These are phyloP conservation scores for Sinhomidia bicolor DNA, from an alignment of 2,888 invertebrate genomes.

Conservation along the genomic window DNA sequence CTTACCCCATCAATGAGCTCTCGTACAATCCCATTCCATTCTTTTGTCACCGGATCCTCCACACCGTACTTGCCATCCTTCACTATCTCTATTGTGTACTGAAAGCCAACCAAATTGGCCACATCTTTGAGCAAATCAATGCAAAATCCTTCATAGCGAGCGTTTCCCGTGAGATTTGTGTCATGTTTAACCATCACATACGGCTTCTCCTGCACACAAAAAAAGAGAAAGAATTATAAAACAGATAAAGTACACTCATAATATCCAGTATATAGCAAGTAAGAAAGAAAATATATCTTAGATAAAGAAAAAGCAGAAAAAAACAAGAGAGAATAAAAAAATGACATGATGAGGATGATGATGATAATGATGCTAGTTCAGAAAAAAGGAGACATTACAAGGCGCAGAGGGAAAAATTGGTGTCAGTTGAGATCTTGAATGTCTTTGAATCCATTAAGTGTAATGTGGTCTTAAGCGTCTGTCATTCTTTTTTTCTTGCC, in stretches of 20 bases:
- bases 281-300: background rate
- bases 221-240: slow-evolving; percentile 47
- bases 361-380: background rate
- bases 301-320: slow-evolving; percentile 7
- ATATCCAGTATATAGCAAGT: background rate
- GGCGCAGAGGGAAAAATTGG: slow-evolving; percentile 61
- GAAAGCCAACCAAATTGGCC: slow-evolving; percentile 92
- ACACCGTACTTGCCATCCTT: slow-evolving; percentile 96
- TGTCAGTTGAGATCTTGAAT: slow-evolving; percentile 65
- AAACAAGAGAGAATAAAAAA: no score
- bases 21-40: slow-evolving; percentile 95
- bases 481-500: slow-evolving; percentile 37
- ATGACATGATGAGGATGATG: background rate
- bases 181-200: slow-evolving; percentile 95
- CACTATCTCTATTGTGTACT: slow-evolving; percentile 91
- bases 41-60: slow-evolving; percentile 91
- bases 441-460: slow-evolving; percentile 66
- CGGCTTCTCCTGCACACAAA: slow-evolving; percentile 90
- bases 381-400: slow-evolving; percentile 12
- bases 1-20: slow-evolving; percentile 86
- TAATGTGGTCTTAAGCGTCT: slow-evolving; percentile 64
- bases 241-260: slow-evolving; percentile 29
- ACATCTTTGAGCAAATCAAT: slow-evolving; percentile 93
- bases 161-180: slow-evolving; percentile 92
- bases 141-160: slow-evolving; percentile 94